A percentile compares a stretch with the other conserved stretches of the same genome.
phyloP scores from a whole-genome alignment of 2,113 vertebrate genomes.

The Hyperoodon ampullatus region DNA sequence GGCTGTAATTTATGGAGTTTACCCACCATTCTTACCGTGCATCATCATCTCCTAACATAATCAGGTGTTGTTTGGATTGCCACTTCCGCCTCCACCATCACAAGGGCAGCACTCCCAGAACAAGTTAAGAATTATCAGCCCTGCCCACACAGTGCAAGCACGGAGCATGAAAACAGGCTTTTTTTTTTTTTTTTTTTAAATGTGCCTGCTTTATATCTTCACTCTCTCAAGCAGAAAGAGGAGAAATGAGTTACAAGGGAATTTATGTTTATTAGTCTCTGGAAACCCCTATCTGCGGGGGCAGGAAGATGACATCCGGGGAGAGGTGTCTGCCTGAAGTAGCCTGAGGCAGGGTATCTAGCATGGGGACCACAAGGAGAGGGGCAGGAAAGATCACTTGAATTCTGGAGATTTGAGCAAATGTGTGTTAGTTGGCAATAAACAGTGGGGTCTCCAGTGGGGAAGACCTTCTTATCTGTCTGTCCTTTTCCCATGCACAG shows the following conservation, averaged over 20 bases:
- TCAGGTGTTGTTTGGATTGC: not conserved
- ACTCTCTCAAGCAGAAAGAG: slow-evolving; percentile 49
- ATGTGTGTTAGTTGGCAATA: not conserved
- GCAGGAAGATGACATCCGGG: not conserved
- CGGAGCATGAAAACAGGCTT: not conserved
- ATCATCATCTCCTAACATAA: not conserved
- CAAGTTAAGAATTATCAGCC: not conserved
- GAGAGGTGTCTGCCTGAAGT: not conserved
- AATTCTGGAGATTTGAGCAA: slow-evolving; percentile 7
- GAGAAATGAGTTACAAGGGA: slow-evolving; percentile 52
- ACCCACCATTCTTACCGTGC: not conserved
- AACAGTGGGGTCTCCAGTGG: not conserved
- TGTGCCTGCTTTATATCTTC: slow-evolving; percentile 30
- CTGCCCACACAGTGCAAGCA: not conserved
- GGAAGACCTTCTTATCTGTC: not conserved
- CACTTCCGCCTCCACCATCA: not conserved
- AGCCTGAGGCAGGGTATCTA: not conserved
- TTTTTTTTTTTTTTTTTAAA: not conserved
- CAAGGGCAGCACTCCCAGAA: not conserved
- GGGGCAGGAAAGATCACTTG: not conserved
- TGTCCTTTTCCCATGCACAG: accelerated
- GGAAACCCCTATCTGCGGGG: not conserved
- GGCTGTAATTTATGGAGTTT: not conserved
- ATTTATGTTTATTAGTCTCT: slow-evolving; percentile 44
- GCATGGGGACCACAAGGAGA: not conserved